These are phyloP conservation scores for Flexamia atlantica DNA, from an alignment of 2,888 invertebrate species.

Conservation along the genomic window DNA sequence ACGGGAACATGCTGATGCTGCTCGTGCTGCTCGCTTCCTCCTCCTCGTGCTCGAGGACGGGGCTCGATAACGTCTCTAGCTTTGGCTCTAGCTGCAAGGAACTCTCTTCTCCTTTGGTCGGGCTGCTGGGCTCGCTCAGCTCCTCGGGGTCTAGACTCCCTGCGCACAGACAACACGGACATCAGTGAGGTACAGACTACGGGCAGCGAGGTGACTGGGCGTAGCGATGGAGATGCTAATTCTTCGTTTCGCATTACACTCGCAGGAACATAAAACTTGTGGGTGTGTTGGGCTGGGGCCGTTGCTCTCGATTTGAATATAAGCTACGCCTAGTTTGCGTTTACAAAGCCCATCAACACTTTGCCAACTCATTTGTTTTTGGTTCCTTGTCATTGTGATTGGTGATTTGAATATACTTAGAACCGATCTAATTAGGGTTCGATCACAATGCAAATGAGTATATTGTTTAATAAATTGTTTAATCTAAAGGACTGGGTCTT, in stretches of 20 bases:
- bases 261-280: conserved; percentile 54
- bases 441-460: not conserved
- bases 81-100: conserved; percentile 64
- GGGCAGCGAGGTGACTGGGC: not conserved
- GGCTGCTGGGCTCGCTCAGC: conserved; percentile 61
- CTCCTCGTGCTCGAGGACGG: conserved; percentile 74
- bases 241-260: conserved; percentile 39
- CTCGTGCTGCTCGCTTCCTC: conserved; percentile 87
- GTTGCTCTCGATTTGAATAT: conserved; percentile 54
- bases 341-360: conserved; percentile 42
- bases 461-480: no score
- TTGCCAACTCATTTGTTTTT: not conserved
- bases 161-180: conserved; percentile 52
- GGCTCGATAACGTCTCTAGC: conserved; percentile 63
- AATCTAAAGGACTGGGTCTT: no score
- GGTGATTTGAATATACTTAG: conserved; percentile 1
- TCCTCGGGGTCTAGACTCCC: conserved; percentile 68
- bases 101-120: conserved; percentile 64
- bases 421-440: not conserved
- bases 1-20: conserved; percentile 81
- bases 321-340: conserved; percentile 53
- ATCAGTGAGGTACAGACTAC: conserved; percentile 6
- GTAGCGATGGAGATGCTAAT: conserved; percentile 43
- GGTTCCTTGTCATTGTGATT: not conserved
- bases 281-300: conserved; percentile 37